Percentiles rank a stretch among this genome's conserved stretches.
Evolutionary conservation across 1,140 invertebrate genomes (phyloP).

Genomic region (Protaetia brevitarsis): DNA sequence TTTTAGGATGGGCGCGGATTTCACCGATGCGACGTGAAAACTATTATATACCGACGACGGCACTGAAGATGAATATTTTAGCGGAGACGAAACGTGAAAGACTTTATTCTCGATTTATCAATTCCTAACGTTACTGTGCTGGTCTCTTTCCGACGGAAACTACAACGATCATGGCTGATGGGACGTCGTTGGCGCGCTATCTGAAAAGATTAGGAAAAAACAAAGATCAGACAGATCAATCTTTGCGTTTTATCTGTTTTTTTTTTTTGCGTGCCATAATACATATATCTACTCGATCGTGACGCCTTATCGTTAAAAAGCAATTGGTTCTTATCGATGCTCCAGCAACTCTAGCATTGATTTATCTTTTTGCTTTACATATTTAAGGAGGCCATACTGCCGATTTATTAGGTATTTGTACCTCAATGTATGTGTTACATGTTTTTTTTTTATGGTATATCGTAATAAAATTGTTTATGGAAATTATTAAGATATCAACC

Average conservation of each 20-base stretch:
- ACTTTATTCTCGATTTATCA: too few relatives aligned
- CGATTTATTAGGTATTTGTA: too few relatives aligned
- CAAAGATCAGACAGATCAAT: conserved; percentile 12
- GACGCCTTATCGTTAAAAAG: too few relatives aligned
- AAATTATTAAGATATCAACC: too few relatives aligned
- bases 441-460: conserved; percentile 7
- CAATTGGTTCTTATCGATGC: neutral
- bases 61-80: too few relatives aligned
- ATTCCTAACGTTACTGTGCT: neutral
- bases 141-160: neutral
- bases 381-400: too few relatives aligned
- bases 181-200: neutral
- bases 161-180: neutral
- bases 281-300: neutral
- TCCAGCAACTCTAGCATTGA: neutral
- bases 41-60: too few relatives aligned
- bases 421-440: conserved; percentile 11
- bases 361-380: neutral
- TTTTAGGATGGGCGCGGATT: too few relatives aligned
- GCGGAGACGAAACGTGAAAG: too few relatives aligned
- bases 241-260: neutral
- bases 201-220: conserved; percentile 14
- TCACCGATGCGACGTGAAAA: too few relatives aligned
- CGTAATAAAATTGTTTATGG: too few relatives aligned
- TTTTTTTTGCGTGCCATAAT: neutral